Conservation (phyloP, 2,113 vertebrate genomes). For the Hypocryptadius cinnamomeus region DNA sequence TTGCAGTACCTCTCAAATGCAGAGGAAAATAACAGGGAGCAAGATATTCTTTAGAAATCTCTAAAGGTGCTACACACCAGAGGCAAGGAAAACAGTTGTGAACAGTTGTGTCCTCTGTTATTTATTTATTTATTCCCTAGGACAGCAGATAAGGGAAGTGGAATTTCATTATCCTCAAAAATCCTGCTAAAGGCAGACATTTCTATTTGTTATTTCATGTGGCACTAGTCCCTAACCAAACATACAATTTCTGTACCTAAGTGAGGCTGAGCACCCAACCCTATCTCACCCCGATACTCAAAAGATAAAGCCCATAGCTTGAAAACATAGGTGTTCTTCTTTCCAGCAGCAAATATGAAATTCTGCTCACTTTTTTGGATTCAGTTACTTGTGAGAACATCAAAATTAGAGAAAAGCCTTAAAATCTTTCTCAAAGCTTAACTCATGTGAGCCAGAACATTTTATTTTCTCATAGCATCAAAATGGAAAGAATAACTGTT, state of each 20-base stretch:
- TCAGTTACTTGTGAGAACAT: not conserved
- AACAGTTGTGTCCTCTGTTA: not conserved
- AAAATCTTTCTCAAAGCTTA: not conserved
- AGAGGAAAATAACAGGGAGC: not conserved
- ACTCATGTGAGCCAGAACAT: not conserved
- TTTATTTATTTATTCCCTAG: not conserved
- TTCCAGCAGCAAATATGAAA: not conserved
- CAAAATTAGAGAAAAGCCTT: not conserved
- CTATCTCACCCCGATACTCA: not conserved
- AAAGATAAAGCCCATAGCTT: not conserved
- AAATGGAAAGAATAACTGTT: not conserved
- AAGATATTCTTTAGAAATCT: not conserved
- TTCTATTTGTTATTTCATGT: not conserved
- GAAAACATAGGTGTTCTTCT: not conserved
- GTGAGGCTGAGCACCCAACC: not conserved
- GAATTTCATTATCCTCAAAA: not conserved
- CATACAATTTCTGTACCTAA: not conserved
- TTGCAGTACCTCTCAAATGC: fast-evolving
- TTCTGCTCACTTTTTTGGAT: not conserved
- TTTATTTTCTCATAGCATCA: not conserved
- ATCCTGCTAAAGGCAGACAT: not conserved
- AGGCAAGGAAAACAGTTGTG: not conserved
- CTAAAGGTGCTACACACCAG: not conserved
- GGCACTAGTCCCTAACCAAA: not conserved
- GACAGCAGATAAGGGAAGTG: not conserved